Evolutionary conservation across 2,113 vertebrate species (phyloP).

Genomic region (Forbesichthys papilliferus): DNA sequence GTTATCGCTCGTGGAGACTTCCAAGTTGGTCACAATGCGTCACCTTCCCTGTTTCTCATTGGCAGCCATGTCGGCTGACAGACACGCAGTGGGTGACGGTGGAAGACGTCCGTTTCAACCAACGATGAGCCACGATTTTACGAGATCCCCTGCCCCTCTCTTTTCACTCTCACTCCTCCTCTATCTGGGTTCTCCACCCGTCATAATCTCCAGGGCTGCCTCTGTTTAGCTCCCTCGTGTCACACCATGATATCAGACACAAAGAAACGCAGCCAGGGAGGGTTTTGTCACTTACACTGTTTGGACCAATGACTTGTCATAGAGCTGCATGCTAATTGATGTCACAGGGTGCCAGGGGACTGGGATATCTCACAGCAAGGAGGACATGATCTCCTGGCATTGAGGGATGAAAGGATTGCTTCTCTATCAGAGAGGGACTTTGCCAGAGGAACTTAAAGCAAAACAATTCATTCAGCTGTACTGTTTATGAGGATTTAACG

Average conservation of each 20-base stretch:
- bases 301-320: conserved; percentile 58
- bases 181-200: neutral
- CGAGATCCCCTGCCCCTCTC: neutral
- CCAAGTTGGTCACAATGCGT: conserved; percentile 3
- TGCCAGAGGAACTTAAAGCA: neutral
- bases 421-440: conserved; percentile 1
- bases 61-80: conserved; percentile 50
- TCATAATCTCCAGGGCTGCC: neutral
- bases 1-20: conserved; percentile 10
- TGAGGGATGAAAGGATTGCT: neutral
- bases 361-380: conserved; percentile 10
- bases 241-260: conserved; percentile 20
- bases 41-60: conserved; percentile 44
- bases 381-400: conserved; percentile 3
- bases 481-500: conserved; percentile 1
- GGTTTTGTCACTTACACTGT: conserved; percentile 35
- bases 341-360: conserved; percentile 43
- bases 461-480: neutral
- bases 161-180: neutral
- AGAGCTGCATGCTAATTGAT: conserved; percentile 51
- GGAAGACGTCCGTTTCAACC: conserved; percentile 21
- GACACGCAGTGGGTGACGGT: conserved; percentile 36
- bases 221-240: conserved; percentile 21
- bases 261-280: conserved; percentile 21
- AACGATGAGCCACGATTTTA: neutral